Base-by-base conservation (phyloP, 2,797 vertebrate genomes). In the Pitangus sulphuratus region DNA sequence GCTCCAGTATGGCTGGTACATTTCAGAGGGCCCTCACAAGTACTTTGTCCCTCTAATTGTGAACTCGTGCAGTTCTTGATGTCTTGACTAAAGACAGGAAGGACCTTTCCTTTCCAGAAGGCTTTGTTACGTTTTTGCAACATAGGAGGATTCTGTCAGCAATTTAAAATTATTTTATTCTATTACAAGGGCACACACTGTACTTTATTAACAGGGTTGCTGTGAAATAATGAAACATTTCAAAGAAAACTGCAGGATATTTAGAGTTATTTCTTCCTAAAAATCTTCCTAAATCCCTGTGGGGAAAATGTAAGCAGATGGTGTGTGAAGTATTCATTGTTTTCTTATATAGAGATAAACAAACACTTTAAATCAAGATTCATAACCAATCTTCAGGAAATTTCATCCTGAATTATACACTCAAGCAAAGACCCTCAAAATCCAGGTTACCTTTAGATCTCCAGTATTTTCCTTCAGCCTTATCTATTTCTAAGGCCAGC, bases 341-440 rank as follows among this genome's bases (percentile, higher is more conserved):
- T 96, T 97, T 96, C 82, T 47, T 88, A 79, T 69, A 69, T 80
- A 96, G 89, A 13, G 53, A 81, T 96, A 97, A 98, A 97, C 65
- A 97, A 98, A 97, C 94, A 93, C 13, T 94, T 96, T 88, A 96
- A 97, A 97, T 95, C 96, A 96, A 96, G 75, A 92, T 75, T 93
- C 87, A 95, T 90, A 83, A 95, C 87, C 87, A 60, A 91, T 92
- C 88, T 97, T 97, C 79, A 96, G 80, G 83, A 97, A 96, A 88
- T 94, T 53, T 95, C 48, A 83, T 78, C 66, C 39, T 31, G 37
- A 96, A 94, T 93, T 97, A 90, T 48, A 82, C 51, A 94, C 60
- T 22, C 84, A 93, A 88, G 62, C 4, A 86, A 90, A 93, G 18
- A 91, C 35, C 35, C 13, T 87, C 19, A 66, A 94, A 89, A 91